These are phyloP conservation scores for Drosophila histrio DNA, from an alignment of 2,888 invertebrate species.

Conservation along the genomic window DNA sequence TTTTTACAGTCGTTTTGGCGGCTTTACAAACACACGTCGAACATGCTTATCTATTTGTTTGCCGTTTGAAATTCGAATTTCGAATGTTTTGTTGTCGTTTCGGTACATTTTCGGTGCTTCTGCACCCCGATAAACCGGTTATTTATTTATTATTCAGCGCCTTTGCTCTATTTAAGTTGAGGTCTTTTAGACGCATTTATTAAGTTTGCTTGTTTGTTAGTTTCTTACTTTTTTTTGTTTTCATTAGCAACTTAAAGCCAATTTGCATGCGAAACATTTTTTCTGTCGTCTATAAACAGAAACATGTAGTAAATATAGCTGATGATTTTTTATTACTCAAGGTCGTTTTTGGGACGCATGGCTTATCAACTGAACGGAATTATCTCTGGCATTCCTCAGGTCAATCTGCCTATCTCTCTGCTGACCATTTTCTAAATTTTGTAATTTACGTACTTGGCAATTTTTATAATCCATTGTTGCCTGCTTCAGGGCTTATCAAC, in stretches of 20 bases:
- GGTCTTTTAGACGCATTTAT: constrained; percentile 35
- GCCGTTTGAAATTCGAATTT: constrained; percentile 18
- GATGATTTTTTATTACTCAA: constrained; percentile 50
- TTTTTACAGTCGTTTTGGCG: constrained; percentile 5
- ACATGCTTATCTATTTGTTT: constrained; percentile 4
- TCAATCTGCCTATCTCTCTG: neutral
- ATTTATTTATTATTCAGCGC: neutral
- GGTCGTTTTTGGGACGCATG: constrained; percentile 36
- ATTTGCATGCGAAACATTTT: constrained; percentile 48
- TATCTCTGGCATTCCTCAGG: constrained; percentile 9
- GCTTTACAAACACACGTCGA: neutral
- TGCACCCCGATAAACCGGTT: constrained; percentile 29
- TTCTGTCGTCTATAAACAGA: constrained; percentile 23
- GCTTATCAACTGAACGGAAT: constrained; percentile 36
- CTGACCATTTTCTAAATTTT: neutral
- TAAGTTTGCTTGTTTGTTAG: constrained; percentile 13
- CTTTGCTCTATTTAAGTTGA: constrained; percentile 40
- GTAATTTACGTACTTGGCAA: constrained; percentile 4
- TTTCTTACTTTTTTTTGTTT: constrained; percentile 2
- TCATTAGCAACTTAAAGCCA: constrained; percentile 25
- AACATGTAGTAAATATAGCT: constrained; percentile 25
- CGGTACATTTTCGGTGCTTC: constrained; percentile 30
- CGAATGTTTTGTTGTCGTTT: constrained; percentile 17
- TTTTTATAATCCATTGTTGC: neutral
- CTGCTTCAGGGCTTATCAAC: neutral